Percentiles rank a stretch among this genome's conserved stretches.
Evolutionary conservation across 2,113 vertebrate species (phyloP).

Genomic region (Zosterops borbonicus): DNA sequence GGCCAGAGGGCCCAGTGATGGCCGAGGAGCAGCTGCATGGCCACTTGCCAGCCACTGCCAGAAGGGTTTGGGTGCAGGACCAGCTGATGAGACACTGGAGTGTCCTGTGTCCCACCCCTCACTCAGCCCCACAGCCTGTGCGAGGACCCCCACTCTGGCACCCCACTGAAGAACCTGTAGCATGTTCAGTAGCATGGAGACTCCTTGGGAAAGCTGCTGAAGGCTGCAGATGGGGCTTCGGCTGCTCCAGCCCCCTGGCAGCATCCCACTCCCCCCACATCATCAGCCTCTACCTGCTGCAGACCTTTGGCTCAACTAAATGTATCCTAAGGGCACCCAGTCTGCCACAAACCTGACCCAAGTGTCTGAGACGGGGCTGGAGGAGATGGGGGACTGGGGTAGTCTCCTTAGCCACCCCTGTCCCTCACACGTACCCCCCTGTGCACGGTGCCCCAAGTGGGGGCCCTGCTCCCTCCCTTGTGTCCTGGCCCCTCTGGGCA

Average conservation of each 20-base stretch:
- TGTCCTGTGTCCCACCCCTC: too few species aligned
- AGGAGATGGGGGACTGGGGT: not conserved
- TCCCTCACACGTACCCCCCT: not conserved
- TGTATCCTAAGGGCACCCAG: not conserved
- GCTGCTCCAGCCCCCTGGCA: not conserved
- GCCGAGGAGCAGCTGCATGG: not conserved
- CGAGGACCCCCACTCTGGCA: not conserved
- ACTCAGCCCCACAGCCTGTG: not conserved
- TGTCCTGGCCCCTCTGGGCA: not conserved
- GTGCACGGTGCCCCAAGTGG: rapidly evolving
- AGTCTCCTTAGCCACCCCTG: not conserved
- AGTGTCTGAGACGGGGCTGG: rapidly evolving
- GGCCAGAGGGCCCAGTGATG: not conserved
- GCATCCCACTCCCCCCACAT: not conserved
- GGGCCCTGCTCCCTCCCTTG: not conserved
- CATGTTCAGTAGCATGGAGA: not conserved
- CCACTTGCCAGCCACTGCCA: not conserved
- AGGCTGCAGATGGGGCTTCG: rapidly evolving
- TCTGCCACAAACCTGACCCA: not conserved
- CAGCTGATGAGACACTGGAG: not conserved
- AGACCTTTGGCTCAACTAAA: not conserved
- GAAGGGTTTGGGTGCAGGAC: not conserved
- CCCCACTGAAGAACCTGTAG: not conserved
- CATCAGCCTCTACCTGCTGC: rapidly evolving
- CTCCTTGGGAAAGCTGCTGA: not conserved